Evolutionary conservation across 2,113 vertebrate genomes (phyloP).

Genomic region (Peromyscus leucopus): DNA sequence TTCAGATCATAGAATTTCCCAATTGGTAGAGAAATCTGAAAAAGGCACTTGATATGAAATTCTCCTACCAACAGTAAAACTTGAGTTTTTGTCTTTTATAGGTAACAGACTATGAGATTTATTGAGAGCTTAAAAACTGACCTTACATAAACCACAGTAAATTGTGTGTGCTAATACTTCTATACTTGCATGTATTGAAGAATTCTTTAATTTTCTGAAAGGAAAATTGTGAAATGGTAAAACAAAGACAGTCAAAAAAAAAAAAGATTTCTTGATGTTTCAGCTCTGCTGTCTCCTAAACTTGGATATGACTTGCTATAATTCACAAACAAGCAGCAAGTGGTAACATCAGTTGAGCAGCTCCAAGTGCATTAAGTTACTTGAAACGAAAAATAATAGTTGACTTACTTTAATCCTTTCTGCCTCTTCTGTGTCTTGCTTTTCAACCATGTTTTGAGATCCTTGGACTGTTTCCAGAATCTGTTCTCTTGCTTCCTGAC

Average conservation of each 20-base stretch:
- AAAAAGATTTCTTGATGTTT: background rate
- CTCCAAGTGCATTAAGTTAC: constrained; percentile 49
- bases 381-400: constrained; percentile 31
- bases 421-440: background rate
- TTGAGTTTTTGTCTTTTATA: background rate
- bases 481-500: background rate
- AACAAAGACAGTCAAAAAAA: background rate
- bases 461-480: background rate
- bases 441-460: background rate
- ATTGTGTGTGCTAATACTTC: background rate
- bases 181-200: background rate
- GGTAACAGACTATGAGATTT: background rate
- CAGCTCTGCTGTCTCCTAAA: background rate
- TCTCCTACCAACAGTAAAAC: background rate
- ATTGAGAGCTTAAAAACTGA: constrained; percentile 38
- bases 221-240: background rate
- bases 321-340: constrained; percentile 31
- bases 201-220: constrained; percentile 19
- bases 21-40: background rate
- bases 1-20: constrained; percentile 18
- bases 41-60: background rate
- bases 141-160: constrained; percentile 20
- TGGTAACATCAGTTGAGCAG: constrained; percentile 4
- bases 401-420: background rate
- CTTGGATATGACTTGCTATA: background rate